Conservation (phyloP, 2,888 invertebrate species). For the Agrypnus murinus region DNA sequence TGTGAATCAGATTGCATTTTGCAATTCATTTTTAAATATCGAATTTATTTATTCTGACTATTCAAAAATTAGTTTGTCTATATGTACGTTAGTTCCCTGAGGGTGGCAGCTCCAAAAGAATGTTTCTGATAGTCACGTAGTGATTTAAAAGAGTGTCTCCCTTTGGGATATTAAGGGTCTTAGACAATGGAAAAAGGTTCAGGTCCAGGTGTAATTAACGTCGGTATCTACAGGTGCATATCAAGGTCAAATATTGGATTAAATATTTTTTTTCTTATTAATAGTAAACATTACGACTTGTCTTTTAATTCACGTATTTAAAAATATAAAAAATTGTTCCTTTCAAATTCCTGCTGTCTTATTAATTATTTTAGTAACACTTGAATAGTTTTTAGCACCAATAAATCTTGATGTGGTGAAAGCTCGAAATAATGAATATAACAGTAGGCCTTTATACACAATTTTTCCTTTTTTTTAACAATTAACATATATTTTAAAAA, state of each 20-base stretch:
- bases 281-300: conserved; percentile 24
- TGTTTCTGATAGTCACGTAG: conserved; percentile 19
- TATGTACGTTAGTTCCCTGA: no score
- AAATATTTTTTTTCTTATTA: conserved; percentile 9
- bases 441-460: no score
- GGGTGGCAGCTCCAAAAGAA: no score
- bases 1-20: no score
- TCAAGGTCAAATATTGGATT: conserved; percentile 41
- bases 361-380: conserved; percentile 32
- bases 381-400: conserved; percentile 11
- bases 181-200: conserved; percentile 30
- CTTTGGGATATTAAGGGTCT: conserved; percentile 30
- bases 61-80: no score
- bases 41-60: no score
- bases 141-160: conserved; percentile 27
- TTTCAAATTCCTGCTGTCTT: conserved; percentile 19
- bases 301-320: background rate
- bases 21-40: no score
- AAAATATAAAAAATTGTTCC: background rate
- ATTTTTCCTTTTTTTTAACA: background rate
- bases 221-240: conserved; percentile 45
- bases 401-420: conserved; percentile 36
- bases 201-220: conserved; percentile 39
- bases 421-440: background rate
- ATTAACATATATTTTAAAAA: background rate